A percentile compares a stretch with the other conserved stretches of the same genome.
phyloP scores from a whole-genome alignment of 2,113 vertebrate genomes.

The Pterocles burchelli region DNA sequence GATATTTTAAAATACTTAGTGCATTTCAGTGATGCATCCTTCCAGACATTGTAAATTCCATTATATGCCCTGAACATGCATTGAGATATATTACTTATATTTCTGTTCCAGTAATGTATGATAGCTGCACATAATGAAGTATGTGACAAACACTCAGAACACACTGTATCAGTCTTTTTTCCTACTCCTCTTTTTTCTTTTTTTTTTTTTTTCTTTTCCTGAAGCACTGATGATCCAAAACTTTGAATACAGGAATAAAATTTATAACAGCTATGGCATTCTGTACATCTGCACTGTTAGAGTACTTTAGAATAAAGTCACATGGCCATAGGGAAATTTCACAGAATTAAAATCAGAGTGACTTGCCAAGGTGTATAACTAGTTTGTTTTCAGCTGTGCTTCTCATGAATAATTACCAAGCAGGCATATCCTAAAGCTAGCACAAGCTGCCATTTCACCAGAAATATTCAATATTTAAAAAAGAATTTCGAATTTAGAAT shows the following conservation, averaged over 20 bases:
- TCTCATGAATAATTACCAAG: conserved; percentile 89
- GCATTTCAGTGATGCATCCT: background rate
- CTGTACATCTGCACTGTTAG: conserved; percentile 79
- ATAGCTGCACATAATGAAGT: conserved; percentile 27
- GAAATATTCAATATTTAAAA: conserved; percentile 88
- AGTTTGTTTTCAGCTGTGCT: conserved; percentile 88
- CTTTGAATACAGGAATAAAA: conserved; percentile 66
- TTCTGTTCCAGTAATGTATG: background rate
- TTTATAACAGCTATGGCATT: conserved; percentile 70
- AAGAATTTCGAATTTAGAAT: conserved; percentile 80
- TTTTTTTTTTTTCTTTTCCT: background rate
- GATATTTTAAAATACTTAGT: conserved; percentile 8
- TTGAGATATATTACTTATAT: conserved; percentile 11
- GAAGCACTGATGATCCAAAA: conserved; percentile 65
- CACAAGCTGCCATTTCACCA: conserved; percentile 87
- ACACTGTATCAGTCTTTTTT: background rate
- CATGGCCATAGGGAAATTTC: conserved; percentile 83
- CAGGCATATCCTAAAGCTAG: conserved; percentile 86
- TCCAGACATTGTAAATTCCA: conserved; percentile 30
- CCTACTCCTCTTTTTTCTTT: background rate
- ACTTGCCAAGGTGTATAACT: conserved; percentile 85
- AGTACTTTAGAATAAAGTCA: conserved; percentile 79
- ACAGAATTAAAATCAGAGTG: conserved; percentile 78
- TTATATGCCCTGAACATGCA: conserved; percentile 24
- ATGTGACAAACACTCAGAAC: conserved; percentile 44